Conservation (phyloP, 2,888 invertebrate genomes). For the Acleris emargana region DNA sequence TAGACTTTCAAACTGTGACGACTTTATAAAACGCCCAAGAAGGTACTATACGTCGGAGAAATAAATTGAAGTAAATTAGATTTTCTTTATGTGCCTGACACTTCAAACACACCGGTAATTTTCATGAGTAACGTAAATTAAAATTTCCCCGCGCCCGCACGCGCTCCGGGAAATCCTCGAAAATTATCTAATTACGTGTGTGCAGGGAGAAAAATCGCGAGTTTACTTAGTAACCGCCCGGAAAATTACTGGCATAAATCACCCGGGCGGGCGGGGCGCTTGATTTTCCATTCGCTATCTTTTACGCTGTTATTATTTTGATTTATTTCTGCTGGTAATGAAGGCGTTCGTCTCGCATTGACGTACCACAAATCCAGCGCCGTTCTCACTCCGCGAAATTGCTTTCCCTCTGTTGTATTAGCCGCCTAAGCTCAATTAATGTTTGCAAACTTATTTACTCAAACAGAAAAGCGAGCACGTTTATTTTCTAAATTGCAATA, state of each 20-base stretch:
- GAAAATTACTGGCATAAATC: conserved; percentile 82
- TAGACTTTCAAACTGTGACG: conserved; percentile 25
- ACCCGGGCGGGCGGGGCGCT: conserved; percentile 62
- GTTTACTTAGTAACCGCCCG: conserved; percentile 80
- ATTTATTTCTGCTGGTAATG: conserved; percentile 79
- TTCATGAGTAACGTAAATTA: conserved; percentile 38
- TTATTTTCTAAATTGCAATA: conserved; percentile 4
- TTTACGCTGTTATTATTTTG: conserved; percentile 80
- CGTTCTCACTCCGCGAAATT: conserved; percentile 64
- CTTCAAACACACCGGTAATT: conserved; percentile 35
- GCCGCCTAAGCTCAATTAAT: conserved; percentile 27
- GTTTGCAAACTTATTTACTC: conserved; percentile 4
- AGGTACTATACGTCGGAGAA: conserved; percentile 18
- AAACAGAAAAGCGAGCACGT: conserved; percentile 4
- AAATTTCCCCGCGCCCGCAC: conserved; percentile 45
- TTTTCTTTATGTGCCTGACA: conserved; percentile 34
- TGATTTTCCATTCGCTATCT: conserved; percentile 83
- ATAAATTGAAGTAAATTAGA: conserved; percentile 36
- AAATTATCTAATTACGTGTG: conserved; percentile 82
- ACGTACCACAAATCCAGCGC: conserved; percentile 67
- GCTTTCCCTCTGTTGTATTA: conserved; percentile 41
- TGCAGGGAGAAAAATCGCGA: conserved; percentile 80
- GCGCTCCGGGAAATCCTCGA: conserved; percentile 62
- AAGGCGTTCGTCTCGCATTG: conserved; percentile 78
- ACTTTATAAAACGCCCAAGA: conserved; percentile 27